These are phyloP conservation scores for Mimumesa dahlbomi DNA, from an alignment of 2,888 invertebrate genomes.

Conservation along the genomic window DNA sequence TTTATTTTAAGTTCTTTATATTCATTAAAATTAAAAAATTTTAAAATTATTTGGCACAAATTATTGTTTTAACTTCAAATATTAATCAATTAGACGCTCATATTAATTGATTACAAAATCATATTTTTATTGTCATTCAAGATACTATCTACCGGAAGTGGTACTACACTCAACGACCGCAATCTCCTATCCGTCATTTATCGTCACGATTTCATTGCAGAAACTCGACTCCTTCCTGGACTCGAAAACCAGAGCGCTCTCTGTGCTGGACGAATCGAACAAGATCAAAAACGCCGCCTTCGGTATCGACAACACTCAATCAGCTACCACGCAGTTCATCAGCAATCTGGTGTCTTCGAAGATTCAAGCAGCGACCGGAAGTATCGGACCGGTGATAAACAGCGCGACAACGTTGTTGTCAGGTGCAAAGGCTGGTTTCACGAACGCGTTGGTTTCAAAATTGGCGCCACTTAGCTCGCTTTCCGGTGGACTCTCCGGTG, in stretches of 20 bases:
- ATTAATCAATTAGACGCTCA: background rate
- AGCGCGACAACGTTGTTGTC: slow-evolving; percentile 83
- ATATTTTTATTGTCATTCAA: no score
- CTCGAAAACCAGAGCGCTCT: slow-evolving; percentile 87
- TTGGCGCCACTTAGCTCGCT: slow-evolving; percentile 80
- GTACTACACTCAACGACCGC: no score
- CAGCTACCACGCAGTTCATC: slow-evolving; percentile 83
- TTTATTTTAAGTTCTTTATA: no score
- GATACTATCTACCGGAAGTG: no score
- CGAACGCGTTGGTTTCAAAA: slow-evolving; percentile 72
- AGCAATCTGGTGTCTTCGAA: slow-evolving; percentile 86
- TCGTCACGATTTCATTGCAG: slow-evolving; percentile 84
- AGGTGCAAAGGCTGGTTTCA: slow-evolving; percentile 68
- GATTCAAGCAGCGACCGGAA: slow-evolving; percentile 84
- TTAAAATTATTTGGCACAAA: no score
- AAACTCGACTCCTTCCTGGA: slow-evolving; percentile 92
- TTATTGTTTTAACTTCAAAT: no score
- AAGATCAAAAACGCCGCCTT: slow-evolving; percentile 89
- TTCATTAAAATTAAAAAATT: no score
- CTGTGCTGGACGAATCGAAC: slow-evolving; percentile 87
- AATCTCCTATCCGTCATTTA: no score
- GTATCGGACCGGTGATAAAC: slow-evolving; percentile 83
- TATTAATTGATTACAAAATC: no score
- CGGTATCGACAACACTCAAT: slow-evolving; percentile 86
- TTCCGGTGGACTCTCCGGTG: slow-evolving; percentile 80